These are phyloP conservation scores for Synchiropus splendidus DNA, from an alignment of 2,113 vertebrate species.

Conservation along the genomic window DNA sequence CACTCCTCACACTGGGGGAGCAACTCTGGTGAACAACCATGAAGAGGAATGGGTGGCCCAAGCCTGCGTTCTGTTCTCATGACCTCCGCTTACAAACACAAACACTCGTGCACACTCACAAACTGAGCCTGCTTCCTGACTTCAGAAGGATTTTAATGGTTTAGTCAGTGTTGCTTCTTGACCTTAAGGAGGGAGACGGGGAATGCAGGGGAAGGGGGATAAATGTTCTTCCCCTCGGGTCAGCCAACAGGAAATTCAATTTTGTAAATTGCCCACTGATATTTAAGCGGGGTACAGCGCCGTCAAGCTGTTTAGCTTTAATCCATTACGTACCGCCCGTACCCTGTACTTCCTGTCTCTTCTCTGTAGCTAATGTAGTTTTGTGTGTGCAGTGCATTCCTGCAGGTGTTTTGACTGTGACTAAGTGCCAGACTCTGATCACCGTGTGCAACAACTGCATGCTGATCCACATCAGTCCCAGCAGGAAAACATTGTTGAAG, in stretches of 20 bases:
- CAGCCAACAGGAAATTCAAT: conserved; percentile 44
- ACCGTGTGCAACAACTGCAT: conserved; percentile 42
- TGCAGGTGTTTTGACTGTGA: conserved; percentile 23
- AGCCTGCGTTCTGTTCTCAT: conserved; percentile 52
- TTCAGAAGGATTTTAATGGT: conserved; percentile 37
- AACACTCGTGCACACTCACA: conserved; percentile 27
- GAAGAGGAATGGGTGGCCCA: conserved; percentile 26
- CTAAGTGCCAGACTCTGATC: conserved; percentile 20
- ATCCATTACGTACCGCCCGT: background rate
- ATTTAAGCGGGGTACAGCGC: no score
- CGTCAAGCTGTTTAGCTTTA: no score
- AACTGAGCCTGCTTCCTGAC: conserved; percentile 55
- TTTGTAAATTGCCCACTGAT: no score
- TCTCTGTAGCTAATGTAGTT: conserved; percentile 27
- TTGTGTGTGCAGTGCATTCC: conserved; percentile 47
- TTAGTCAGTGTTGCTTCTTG: conserved; percentile 44
- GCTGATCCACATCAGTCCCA: conserved; percentile 35
- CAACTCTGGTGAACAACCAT: background rate
- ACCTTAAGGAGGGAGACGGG: conserved; percentile 35
- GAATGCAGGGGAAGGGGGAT: conserved; percentile 10
- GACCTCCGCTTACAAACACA: conserved; percentile 53
- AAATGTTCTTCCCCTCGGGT: conserved; percentile 32
- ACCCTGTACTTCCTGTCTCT: conserved; percentile 2
- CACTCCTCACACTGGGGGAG: conserved; percentile 27
- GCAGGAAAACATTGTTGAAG: conserved; percentile 25